A percentile compares a stretch with the other conserved stretches of the same genome.
Conservation (phyloP, 2,888 invertebrate genomes). For the Campoplex capitator region DNA sequence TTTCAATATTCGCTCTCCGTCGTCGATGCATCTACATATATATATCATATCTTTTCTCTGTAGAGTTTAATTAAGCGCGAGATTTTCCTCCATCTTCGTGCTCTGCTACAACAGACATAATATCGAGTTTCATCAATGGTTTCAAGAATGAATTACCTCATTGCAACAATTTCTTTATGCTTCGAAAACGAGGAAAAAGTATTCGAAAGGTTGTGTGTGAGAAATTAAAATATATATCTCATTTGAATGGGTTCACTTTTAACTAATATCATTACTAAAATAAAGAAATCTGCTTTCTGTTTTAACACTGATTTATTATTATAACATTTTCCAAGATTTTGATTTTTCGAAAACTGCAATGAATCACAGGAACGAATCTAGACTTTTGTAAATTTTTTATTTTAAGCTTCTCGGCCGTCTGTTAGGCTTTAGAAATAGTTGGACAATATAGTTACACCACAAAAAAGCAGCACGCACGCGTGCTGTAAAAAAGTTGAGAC, state of each 20-base stretch:
- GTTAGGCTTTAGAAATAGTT: not conserved
- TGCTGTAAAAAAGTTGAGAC: too few relatives aligned
- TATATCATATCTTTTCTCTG: conserved; percentile 2
- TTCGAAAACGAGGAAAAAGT: not conserved
- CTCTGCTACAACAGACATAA: not conserved
- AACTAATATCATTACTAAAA: not conserved
- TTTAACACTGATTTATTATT: not conserved
- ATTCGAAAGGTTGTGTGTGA: not conserved
- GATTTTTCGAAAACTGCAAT: not conserved
- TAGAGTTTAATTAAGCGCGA: conserved; percentile 40
- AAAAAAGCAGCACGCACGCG: too few relatives aligned
- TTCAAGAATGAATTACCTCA: not conserved
- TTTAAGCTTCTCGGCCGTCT: not conserved
- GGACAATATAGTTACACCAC: not conserved
- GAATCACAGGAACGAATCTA: not conserved
- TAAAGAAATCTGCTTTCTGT: not conserved
- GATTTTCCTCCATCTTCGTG: not conserved
- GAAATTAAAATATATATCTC: not conserved
- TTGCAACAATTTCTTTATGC: not conserved
- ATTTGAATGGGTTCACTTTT: not conserved
- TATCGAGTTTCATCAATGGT: conserved; percentile 24
- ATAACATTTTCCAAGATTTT: not conserved
- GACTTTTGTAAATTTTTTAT: not conserved
- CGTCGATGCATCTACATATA: not conserved
- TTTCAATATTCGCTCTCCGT: conserved; percentile 7